Percentiles rank a stretch among this genome's conserved stretches.
Conservation (phyloP, 2,888 invertebrate genomes). For the Drosophila maculinotata region DNA sequence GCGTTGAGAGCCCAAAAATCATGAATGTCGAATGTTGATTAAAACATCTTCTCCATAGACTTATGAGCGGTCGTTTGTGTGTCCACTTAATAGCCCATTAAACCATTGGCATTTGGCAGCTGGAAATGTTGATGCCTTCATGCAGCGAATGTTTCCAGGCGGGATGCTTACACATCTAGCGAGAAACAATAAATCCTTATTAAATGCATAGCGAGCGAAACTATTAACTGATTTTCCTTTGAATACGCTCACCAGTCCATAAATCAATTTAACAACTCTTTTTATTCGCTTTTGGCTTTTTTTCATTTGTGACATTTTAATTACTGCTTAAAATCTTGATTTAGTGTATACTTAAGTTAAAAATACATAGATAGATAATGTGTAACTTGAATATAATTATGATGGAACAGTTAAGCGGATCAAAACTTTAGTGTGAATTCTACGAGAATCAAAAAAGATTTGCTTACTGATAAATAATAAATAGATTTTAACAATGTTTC, state of each 20-base stretch:
- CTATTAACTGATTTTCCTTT: conserved; percentile 79
- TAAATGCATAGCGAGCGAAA: conserved; percentile 68
- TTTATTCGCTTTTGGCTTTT: conserved; percentile 16
- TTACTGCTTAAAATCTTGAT: conserved; percentile 69
- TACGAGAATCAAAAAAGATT: not conserved
- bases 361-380: not conserved
- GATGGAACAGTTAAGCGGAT: conserved; percentile 20
- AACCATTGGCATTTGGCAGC: conserved; percentile 70
- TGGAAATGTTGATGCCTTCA: conserved; percentile 44
- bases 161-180: conserved; percentile 62
- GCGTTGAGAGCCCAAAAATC: conserved; percentile 67
- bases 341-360: conserved; percentile 40
- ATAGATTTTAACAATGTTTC: too few relatives aligned
- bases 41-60: conserved; percentile 68
- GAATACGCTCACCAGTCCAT: conserved; percentile 62
- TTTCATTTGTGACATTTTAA: conserved; percentile 70
- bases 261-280: conserved; percentile 77
- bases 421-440: conserved; percentile 1
- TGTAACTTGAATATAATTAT: conserved; percentile 6
- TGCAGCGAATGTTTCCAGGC: conserved; percentile 39
- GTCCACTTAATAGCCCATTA: conserved; percentile 80
- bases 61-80: conserved; percentile 47
- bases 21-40: conserved; percentile 58
- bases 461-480: too few relatives aligned
- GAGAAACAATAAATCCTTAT: conserved; percentile 80